These are phyloP conservation scores for Mustelus asterias DNA, from an alignment of 2,113 vertebrate genomes.

Conservation along the genomic window DNA sequence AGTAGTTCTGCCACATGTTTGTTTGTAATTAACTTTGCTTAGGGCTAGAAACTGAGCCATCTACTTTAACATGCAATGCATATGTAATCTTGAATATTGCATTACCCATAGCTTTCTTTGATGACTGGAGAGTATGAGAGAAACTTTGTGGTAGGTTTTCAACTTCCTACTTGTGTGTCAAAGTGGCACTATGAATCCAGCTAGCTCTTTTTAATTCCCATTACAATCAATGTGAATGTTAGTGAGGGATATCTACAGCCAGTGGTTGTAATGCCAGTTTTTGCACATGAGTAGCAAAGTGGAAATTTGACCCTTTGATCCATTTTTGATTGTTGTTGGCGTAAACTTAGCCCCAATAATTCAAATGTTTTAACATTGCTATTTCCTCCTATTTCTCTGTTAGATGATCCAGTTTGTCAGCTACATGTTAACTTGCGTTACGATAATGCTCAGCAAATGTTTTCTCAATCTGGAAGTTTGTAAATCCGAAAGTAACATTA, in stretches of 20 bases:
- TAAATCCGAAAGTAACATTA: neutral
- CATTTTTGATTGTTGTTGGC: neutral
- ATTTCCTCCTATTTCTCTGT: conserved; percentile 44
- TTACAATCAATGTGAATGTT: neutral
- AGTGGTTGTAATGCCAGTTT: neutral
- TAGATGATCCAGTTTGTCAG: conserved; percentile 41
- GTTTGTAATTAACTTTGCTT: neutral
- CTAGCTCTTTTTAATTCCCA: neutral
- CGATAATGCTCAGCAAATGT: neutral
- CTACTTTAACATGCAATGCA: neutral
- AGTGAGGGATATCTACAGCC: neutral
- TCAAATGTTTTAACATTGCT: conserved; percentile 12
- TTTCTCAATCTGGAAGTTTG: neutral
- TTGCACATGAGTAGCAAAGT: neutral
- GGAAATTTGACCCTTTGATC: neutral
- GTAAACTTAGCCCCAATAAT: neutral
- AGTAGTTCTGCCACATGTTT: neutral
- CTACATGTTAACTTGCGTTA: conserved; percentile 41
- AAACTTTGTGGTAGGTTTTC: neutral
- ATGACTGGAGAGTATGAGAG: neutral
- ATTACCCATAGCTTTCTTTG: neutral
- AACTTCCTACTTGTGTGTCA: neutral
- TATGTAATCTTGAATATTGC: neutral
- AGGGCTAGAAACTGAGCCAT: neutral
- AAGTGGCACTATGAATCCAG: neutral